A percentile compares a stretch with the other conserved stretches of the same genome.
Conservation (phyloP, 2,888 invertebrate species). For the Syrphus vitripennis region DNA sequence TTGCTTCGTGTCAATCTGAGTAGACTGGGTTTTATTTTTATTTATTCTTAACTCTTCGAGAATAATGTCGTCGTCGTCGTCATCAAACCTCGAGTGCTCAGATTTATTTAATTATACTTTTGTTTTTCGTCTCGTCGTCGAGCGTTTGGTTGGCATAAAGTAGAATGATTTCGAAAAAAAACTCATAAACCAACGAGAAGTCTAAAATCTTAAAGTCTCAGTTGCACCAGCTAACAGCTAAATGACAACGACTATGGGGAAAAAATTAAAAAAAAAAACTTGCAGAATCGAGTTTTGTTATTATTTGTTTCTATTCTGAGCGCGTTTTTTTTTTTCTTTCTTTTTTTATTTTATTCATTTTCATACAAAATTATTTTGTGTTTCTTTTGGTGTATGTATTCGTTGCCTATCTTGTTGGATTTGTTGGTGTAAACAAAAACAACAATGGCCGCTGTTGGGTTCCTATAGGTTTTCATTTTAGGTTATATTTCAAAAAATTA, state of each 20-base stretch:
- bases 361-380: slow-evolving; percentile 26
- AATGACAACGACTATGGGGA: neutral
- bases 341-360: slow-evolving; percentile 35
- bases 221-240: neutral
- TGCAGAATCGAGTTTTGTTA: slow-evolving; percentile 68
- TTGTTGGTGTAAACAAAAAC: slow-evolving; percentile 72
- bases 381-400: slow-evolving; percentile 36
- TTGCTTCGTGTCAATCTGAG: slow-evolving; percentile 10
- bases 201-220: slow-evolving; percentile 24
- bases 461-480: slow-evolving; percentile 5
- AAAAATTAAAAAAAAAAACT: slow-evolving; percentile 26
- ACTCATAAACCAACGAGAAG: slow-evolving; percentile 16
- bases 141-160: slow-evolving; percentile 37
- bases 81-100: neutral
- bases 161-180: slow-evolving; percentile 9
- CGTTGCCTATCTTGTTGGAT: slow-evolving; percentile 26
- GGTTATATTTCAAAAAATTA: slow-evolving; percentile 3
- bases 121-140: slow-evolving; percentile 1
- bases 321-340: slow-evolving; percentile 50
- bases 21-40: slow-evolving; percentile 9
- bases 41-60: slow-evolving; percentile 5
- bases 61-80: neutral
- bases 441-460: slow-evolving; percentile 50
- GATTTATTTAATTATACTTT: slow-evolving; percentile 57
- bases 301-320: slow-evolving; percentile 64